phyloP scores from a whole-genome alignment of 2,888 invertebrate species.

The Lochmaea crataegi region DNA sequence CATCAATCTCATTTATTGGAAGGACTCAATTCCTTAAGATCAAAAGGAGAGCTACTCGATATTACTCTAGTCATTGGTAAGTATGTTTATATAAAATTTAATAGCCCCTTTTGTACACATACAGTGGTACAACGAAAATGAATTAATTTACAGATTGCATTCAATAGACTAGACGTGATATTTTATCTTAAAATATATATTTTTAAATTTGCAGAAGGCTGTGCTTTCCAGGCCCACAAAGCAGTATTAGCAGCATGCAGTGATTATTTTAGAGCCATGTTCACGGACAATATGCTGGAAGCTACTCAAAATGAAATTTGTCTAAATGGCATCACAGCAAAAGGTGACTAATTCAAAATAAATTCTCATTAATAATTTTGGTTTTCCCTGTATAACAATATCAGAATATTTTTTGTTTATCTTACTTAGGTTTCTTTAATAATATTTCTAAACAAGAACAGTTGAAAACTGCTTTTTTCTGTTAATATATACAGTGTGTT shows the following conservation, averaged over 20 bases:
- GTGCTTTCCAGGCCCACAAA: conserved; percentile 75
- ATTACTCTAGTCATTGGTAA: conserved; percentile 73
- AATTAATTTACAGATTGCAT: too few relatives aligned
- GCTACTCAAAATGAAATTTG: conserved; percentile 73
- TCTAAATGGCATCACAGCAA: conserved; percentile 74
- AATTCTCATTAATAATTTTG: background rate
- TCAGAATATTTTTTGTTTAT: too few relatives aligned
- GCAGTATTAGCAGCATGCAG: conserved; percentile 79
- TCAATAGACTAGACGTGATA: too few relatives aligned
- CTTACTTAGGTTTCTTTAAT: too few relatives aligned
- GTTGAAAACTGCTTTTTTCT: background rate
- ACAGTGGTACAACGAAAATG: too few relatives aligned
- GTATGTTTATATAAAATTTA: too few relatives aligned
- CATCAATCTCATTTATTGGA: conserved; percentile 70
- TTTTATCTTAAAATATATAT: too few relatives aligned
- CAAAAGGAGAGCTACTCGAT: conserved; percentile 73
- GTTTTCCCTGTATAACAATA: too few relatives aligned
- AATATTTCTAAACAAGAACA: too few relatives aligned
- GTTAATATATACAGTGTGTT: background rate
- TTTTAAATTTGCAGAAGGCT: conserved; percentile 67
- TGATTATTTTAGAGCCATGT: conserved; percentile 82
- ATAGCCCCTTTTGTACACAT: too few relatives aligned
- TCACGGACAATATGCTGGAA: conserved; percentile 77
- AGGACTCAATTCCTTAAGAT: conserved; percentile 73
- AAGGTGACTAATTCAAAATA: conserved; percentile 57